These are phyloP conservation scores for Danionella dracula DNA, from an alignment of 2,797 vertebrate species.

Conservation along the genomic window DNA sequence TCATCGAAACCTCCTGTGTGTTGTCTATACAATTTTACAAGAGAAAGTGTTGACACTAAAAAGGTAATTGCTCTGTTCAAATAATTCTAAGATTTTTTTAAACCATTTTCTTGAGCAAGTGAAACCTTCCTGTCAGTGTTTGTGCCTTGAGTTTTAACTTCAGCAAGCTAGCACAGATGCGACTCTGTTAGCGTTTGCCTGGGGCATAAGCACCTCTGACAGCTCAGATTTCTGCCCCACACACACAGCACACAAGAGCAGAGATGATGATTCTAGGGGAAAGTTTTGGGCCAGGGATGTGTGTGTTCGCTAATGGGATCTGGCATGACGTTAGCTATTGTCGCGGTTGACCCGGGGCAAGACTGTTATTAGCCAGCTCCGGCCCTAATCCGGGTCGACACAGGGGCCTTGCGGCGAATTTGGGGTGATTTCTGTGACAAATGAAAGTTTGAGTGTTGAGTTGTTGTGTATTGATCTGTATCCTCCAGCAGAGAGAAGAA, in stretches of 20 bases:
- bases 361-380: constrained; percentile 81
- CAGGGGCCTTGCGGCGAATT: constrained; percentile 70
- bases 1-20: too few species aligned
- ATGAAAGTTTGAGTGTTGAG: constrained; percentile 68
- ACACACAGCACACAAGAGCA: constrained; percentile 71
- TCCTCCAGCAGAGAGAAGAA: constrained; percentile 37
- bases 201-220: constrained; percentile 64
- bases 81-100: too few species aligned
- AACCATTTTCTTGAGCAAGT: too few species aligned
- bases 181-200: constrained; percentile 59
- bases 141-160: too few species aligned
- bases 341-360: constrained; percentile 76
- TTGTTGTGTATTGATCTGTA: constrained; percentile 70
- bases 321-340: constrained; percentile 77
- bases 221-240: constrained; percentile 69
- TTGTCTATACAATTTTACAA: too few species aligned
- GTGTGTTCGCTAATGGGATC: constrained; percentile 79
- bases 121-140: too few species aligned
- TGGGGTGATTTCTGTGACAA: constrained; percentile 67
- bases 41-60: too few species aligned
- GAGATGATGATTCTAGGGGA: constrained; percentile 86
- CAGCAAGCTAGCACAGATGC: background rate
- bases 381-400: constrained; percentile 78
- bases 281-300: constrained; percentile 83
- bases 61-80: too few species aligned